Conservation (phyloP, 2,888 invertebrate genomes). For the Thymelicus lineola region DNA sequence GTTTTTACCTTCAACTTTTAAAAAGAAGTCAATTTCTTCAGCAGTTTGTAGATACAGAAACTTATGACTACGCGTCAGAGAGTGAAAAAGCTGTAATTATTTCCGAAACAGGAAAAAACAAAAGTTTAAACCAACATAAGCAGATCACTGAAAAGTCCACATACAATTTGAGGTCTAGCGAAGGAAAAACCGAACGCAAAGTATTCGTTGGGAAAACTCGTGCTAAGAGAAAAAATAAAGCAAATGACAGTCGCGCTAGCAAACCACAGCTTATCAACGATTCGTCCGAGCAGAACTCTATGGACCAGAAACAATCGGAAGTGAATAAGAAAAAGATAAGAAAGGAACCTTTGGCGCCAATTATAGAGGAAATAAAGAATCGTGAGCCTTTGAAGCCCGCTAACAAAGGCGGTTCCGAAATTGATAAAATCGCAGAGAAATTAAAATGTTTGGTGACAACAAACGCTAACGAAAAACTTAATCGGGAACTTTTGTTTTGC, state of each 20-base stretch:
- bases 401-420: constrained; percentile 64
- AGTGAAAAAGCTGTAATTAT: constrained; percentile 62
- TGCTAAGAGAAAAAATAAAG: constrained; percentile 50
- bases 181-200: constrained; percentile 69
- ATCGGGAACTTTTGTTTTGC: constrained; percentile 67
- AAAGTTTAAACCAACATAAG: constrained; percentile 47
- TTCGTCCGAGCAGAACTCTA: too few species aligned
- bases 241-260: constrained; percentile 40
- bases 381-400: constrained; percentile 62
- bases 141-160: constrained; percentile 59
- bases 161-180: constrained; percentile 71
- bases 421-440: constrained; percentile 79
- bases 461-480: constrained; percentile 59
- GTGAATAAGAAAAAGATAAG: constrained; percentile 50
- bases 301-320: constrained; percentile 39
- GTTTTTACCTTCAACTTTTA: constrained; percentile 74
- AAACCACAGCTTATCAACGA: constrained; percentile 40
- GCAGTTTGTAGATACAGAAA: constrained; percentile 64
- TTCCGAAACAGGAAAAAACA: constrained; percentile 50
- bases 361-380: constrained; percentile 71
- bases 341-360: constrained; percentile 71
- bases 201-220: constrained; percentile 60
- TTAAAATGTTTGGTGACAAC: constrained; percentile 67
- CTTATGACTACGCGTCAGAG: constrained; percentile 75
- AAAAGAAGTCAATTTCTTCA: constrained; percentile 73